phyloP scores from a whole-genome alignment of 1,140 invertebrate species.

The Eriocheir sinensis region DNA sequence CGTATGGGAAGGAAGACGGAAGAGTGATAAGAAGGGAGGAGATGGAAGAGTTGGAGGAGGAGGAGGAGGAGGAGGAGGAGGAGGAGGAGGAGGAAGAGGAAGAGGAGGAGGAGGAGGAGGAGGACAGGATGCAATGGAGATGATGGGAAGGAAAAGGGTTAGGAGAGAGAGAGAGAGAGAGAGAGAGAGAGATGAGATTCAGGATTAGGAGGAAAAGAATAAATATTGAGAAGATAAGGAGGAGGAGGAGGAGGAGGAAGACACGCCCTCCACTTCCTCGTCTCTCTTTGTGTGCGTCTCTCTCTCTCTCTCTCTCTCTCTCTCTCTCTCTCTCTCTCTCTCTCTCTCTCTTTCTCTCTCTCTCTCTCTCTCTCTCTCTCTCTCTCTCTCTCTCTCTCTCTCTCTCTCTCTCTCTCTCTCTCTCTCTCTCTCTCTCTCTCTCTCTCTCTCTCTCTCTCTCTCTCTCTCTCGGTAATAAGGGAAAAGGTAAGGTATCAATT shows the following conservation, averaged over 20 bases:
- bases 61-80: background rate
- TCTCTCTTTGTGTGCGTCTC: background rate
- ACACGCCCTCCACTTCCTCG: background rate
- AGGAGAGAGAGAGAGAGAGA: background rate
- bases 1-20: background rate
- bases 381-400: background rate
- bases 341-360: background rate
- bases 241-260: background rate
- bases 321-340: constrained; percentile 11
- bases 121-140: background rate
- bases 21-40: too few relatives aligned
- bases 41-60: too few relatives aligned
- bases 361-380: background rate
- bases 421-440: background rate
- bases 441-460: background rate
- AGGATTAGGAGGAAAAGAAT: background rate
- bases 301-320: too few relatives aligned
- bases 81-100: background rate
- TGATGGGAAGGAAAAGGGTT: background rate
- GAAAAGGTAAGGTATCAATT: too few relatives aligned
- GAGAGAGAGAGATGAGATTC: background rate
- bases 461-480: too few relatives aligned
- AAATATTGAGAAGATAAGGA: background rate
- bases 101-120: background rate
- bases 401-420: background rate